These are phyloP conservation scores for Ernsta delagoae DNA, from an alignment of 2,888 invertebrate species.

Conservation along the genomic window DNA sequence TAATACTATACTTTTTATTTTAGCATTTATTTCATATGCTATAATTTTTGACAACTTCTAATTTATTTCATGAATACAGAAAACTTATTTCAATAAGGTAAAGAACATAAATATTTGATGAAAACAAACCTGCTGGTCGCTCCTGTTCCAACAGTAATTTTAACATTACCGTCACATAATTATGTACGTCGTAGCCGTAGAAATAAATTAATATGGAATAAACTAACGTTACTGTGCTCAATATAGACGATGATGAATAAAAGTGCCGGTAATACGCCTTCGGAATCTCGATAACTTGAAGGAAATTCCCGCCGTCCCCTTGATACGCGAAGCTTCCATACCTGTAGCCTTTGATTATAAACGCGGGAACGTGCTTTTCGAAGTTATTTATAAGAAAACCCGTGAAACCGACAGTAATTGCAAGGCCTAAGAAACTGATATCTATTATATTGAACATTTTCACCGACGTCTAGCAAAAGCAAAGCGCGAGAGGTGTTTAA, in stretches of 20 bases:
- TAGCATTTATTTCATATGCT: too few species aligned
- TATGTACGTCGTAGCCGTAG: conserved; percentile 73
- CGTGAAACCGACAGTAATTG: conserved; percentile 76
- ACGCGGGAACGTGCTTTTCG: conserved; percentile 87
- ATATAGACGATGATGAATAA: conserved; percentile 88
- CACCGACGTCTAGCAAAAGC: conserved; percentile 8
- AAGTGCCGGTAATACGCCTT: conserved; percentile 93
- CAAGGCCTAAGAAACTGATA: conserved; percentile 72
- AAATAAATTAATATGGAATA: conserved; percentile 81
- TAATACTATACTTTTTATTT: too few species aligned
- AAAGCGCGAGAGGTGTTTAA: conserved; percentile 4
- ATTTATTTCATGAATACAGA: too few species aligned
- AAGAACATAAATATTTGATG: too few species aligned
- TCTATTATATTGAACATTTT: conserved; percentile 74
- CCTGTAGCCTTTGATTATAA: conserved; percentile 87
- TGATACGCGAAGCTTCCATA: conserved; percentile 90
- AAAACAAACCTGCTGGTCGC: conserved; percentile 79
- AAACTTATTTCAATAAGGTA: too few species aligned
- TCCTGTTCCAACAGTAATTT: conserved; percentile 73
- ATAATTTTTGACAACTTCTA: too few species aligned
- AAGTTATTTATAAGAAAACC: conserved; percentile 87
- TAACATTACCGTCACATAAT: conserved; percentile 73
- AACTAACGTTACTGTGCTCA: conserved; percentile 78
- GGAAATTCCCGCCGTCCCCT: conserved; percentile 72
- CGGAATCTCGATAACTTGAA: conserved; percentile 87